phyloP scores from a whole-genome alignment of 2,888 invertebrate species.

The Drosophila subquinaria region DNA sequence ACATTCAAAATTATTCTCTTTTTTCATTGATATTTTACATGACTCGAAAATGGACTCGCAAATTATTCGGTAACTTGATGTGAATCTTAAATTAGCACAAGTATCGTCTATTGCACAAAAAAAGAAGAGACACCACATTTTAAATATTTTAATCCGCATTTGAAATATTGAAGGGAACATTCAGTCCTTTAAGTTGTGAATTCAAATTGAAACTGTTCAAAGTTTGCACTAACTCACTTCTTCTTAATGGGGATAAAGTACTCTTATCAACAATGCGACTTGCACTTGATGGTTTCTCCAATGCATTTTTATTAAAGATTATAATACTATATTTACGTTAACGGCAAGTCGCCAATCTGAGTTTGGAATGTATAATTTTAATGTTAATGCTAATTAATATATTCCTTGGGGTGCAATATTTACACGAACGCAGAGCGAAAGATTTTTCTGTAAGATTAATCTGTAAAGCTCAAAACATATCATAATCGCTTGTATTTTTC shows the following conservation, averaged over 20 bases:
- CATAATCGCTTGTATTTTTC: no score
- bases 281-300: no score
- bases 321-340: background rate
- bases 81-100: background rate
- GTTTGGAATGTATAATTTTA: background rate
- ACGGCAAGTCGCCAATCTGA: background rate
- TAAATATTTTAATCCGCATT: background rate
- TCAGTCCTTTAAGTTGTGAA: background rate
- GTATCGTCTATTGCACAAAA: background rate
- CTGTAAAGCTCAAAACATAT: no score
- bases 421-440: no score
- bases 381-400: background rate
- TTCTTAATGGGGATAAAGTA: no score
- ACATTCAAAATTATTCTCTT: background rate
- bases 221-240: background rate
- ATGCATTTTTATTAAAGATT: background rate
- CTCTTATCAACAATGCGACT: no score
- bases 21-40: background rate
- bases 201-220: background rate
- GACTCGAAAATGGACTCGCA: background rate
- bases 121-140: background rate
- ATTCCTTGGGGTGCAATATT: background rate
- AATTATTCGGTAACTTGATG: background rate
- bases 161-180: background rate
- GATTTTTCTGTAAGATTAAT: no score